Conservation (phyloP, 2,797 vertebrate species). For the Craterocephalus amniculus region DNA sequence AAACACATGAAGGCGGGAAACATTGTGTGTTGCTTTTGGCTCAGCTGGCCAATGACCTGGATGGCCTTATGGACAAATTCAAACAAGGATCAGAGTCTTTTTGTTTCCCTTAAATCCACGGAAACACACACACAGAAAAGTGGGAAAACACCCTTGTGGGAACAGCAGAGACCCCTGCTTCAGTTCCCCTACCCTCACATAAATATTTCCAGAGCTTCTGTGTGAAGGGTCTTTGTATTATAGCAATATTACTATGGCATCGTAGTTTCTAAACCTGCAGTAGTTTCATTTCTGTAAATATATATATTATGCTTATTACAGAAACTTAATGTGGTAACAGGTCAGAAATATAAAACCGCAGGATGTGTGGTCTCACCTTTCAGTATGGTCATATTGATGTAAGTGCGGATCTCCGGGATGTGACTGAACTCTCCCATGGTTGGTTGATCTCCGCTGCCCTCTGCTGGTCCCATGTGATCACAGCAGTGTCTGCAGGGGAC, state of each 20-base stretch:
- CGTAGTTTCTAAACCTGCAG: background rate
- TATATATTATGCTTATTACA: background rate
- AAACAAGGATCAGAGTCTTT: too few species aligned
- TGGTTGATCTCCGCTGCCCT: slow-evolving; percentile 55
- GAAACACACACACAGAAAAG: too few species aligned
- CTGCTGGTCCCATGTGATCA: slow-evolving; percentile 80
- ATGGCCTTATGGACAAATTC: background rate
- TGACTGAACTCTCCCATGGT: slow-evolving; percentile 28
- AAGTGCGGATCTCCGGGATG: slow-evolving; percentile 88
- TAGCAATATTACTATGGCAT: too few species aligned
- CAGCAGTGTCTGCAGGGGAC: slow-evolving; percentile 86
- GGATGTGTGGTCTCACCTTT: slow-evolving; percentile 83
- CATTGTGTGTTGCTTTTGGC: slow-evolving; percentile 2
- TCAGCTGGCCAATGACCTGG: background rate
- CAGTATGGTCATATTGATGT: slow-evolving; percentile 96
- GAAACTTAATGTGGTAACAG: background rate
- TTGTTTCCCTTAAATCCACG: too few species aligned
- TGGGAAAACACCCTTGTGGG: too few species aligned
- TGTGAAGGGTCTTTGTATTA: too few species aligned
- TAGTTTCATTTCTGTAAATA: too few species aligned
- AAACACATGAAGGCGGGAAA: background rate
- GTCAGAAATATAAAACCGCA: background rate
- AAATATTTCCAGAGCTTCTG: too few species aligned
- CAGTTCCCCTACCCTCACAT: too few species aligned
- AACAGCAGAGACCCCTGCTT: too few species aligned